phyloP scores from a whole-genome alignment of 2,797 vertebrate species.

The Oreochromis grahami region DNA sequence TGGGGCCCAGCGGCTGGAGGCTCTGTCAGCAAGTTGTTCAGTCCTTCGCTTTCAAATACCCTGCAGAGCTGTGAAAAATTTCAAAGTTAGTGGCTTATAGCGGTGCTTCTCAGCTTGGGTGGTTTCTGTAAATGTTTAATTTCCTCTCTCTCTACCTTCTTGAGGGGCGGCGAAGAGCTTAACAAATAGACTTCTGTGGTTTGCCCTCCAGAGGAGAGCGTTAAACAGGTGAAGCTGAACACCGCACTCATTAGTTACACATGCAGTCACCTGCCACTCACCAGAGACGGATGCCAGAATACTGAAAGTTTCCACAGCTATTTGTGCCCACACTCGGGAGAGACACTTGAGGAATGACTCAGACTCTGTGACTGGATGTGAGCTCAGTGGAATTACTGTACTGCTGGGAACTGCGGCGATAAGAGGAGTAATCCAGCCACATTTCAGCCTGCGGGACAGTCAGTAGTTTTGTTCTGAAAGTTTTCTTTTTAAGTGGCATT shows the following conservation, averaged over 20 bases:
- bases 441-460: slow-evolving; percentile 20
- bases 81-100: slow-evolving; percentile 60
- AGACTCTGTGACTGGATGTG: slow-evolving; percentile 48
- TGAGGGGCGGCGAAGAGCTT: slow-evolving; percentile 41
- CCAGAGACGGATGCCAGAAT: slow-evolving; percentile 44
- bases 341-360: slow-evolving; percentile 49
- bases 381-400: slow-evolving; percentile 47
- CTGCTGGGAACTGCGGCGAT: slow-evolving; percentile 28
- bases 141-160: slow-evolving; percentile 40
- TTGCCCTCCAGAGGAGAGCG: slow-evolving; percentile 54
- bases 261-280: slow-evolving; percentile 63
- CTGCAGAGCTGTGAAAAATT: slow-evolving; percentile 33
- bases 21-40: slow-evolving; percentile 16
- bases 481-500: neutral
- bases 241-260: slow-evolving; percentile 71
- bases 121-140: slow-evolving; percentile 75
- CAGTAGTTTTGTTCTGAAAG: slow-evolving; percentile 16
- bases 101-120: slow-evolving; percentile 47
- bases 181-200: slow-evolving; percentile 53
- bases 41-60: slow-evolving; percentile 14
- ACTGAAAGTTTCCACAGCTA: slow-evolving; percentile 39
- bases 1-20: neutral
- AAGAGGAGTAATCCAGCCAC: slow-evolving; percentile 37
- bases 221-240: slow-evolving; percentile 68
- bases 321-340: slow-evolving; percentile 34